Evolutionary conservation across 2,888 invertebrate species (phyloP), one percentile per base, ranked within the genome.

Genomic region (Eristalinus aeneus): DNA sequence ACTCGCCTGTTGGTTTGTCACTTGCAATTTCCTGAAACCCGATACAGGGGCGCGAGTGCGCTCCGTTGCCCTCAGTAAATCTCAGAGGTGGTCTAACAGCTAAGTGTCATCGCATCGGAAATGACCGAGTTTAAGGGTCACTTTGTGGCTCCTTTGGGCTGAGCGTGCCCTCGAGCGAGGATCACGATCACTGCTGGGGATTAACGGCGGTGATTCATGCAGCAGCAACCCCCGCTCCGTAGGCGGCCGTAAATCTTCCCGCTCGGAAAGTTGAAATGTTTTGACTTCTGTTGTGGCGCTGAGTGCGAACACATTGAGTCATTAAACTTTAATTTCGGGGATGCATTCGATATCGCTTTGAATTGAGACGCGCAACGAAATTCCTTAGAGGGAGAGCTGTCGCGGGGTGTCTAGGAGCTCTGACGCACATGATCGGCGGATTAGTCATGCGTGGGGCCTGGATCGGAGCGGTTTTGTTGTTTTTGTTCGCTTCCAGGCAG

Each of bases 261-360:
- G 10, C 56, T 67, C 71, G 69, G 36, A 34, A 39, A 65, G 58
- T 63, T 74, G 86, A 78, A 56, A 82, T 86, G 86, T 71, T 82
- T 86, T 82, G 78, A 82, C 65, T 74, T 53, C 77, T 78, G 69
- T n/a, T n/a, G 68, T 64, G 23, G 64, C 61, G 77, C 46, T 82
- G 82, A 86, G 82, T 86, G 86, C 77, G 60, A 82, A 86, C 86
- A 86, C 76, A 86, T 86, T 82, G 86, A 86, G 74, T 82, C 86
- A 86, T 86, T 86, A 82, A 86, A 78, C 58, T 69, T 46, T 56
- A 58, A 82, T 78, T 82, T 85, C 68, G 16, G 76, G 77, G 77
- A 74, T 71, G 69, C 77, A 71, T 74, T 61, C 68, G 78, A 82
- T 63, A 73, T 81, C 73, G 69, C 16, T 69, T 76, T 64, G 27